phyloP scores from a whole-genome alignment of 2,888 invertebrate species.

The Ametastegia equiseti region DNA sequence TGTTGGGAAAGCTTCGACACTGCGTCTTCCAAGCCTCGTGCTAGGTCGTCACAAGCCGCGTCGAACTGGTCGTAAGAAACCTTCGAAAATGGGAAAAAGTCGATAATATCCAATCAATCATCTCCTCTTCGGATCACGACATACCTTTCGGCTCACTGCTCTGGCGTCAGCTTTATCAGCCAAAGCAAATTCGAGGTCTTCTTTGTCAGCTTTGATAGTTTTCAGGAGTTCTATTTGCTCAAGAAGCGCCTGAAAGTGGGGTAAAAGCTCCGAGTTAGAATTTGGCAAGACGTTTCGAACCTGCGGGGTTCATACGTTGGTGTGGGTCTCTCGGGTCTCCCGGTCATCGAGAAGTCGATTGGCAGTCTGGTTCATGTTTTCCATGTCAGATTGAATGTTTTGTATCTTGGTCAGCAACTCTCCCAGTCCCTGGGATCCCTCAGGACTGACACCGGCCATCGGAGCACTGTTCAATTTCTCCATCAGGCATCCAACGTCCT shows the following conservation, averaged over 20 bases:
- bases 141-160: slow-evolving; percentile 83
- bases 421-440: slow-evolving; percentile 56
- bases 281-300: no score
- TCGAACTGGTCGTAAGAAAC: slow-evolving; percentile 84
- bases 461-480: slow-evolving; percentile 61
- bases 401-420: slow-evolving; percentile 74
- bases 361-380: slow-evolving; percentile 70
- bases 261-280: slow-evolving; percentile 23
- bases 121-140: neutral
- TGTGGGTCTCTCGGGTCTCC: slow-evolving; percentile 77
- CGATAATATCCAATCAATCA: slow-evolving; percentile 20
- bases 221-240: slow-evolving; percentile 84
- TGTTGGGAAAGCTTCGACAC: slow-evolving; percentile 81
- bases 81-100: slow-evolving; percentile 50
- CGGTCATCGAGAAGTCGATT: slow-evolving; percentile 78
- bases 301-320: slow-evolving; percentile 77
- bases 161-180: slow-evolving; percentile 87
- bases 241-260: slow-evolving; percentile 76
- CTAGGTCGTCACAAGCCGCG: slow-evolving; percentile 82
- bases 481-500: slow-evolving; percentile 70
- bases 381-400: slow-evolving; percentile 74
- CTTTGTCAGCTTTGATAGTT: slow-evolving; percentile 83
- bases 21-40: slow-evolving; percentile 82
- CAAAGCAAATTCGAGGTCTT: slow-evolving; percentile 84
- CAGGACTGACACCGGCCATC: slow-evolving; percentile 18